Evolutionary conservation across 1,140 invertebrate genomes (phyloP).

Genomic region (Ostrea denselamellosa): DNA sequence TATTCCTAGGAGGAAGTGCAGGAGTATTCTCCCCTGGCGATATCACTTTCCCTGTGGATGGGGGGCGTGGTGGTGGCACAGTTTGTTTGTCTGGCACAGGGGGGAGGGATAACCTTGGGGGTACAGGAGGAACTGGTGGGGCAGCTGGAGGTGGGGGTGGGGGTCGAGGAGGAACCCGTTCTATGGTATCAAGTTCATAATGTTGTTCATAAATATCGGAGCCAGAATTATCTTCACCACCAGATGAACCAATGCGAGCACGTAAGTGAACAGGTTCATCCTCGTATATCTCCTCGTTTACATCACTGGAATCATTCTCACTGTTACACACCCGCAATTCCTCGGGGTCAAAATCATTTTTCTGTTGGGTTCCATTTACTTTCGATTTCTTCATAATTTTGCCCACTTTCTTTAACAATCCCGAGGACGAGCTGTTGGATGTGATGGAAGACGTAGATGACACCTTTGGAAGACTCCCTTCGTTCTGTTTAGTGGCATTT

Average conservation of each 20-base stretch:
- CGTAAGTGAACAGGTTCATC: constrained; percentile 37
- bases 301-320: constrained; percentile 26
- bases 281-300: constrained; percentile 16
- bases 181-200: not conserved
- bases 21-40: constrained; percentile 15
- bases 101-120: constrained; percentile 10
- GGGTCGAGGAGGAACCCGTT: not conserved
- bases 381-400: constrained; percentile 37
- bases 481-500: constrained; percentile 7
- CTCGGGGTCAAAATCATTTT: not conserved
- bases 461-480: constrained; percentile 2
- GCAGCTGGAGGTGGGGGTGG: constrained; percentile 11
- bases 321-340: constrained; percentile 27
- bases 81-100: not conserved
- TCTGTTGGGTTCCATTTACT: not conserved
- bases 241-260: not conserved
- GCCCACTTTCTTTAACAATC: constrained; percentile 18
- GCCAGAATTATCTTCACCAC: constrained; percentile 17
- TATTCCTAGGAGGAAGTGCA: constrained; percentile 38
- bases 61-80: not conserved
- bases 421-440: not conserved
- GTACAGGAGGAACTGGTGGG: constrained; percentile 21
- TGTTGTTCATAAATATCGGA: constrained; percentile 37
- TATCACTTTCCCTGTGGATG: not conserved
- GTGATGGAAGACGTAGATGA: constrained; percentile 12